Conservation (phyloP, 2,888 invertebrate genomes). For the Bruchidius siliquastri region DNA sequence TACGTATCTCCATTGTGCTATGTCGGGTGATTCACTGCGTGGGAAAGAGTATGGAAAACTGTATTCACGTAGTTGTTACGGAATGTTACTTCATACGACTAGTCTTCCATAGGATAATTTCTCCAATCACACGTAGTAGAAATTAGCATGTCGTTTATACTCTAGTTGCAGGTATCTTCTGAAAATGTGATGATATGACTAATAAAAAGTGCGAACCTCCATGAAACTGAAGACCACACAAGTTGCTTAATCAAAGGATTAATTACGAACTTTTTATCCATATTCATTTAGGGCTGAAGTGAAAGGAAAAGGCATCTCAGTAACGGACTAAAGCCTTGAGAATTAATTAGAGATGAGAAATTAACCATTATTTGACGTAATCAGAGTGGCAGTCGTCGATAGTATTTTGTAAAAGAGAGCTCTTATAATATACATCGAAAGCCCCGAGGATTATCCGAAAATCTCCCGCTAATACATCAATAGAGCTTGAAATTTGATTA, state of each 20-base stretch:
- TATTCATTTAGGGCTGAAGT: neutral
- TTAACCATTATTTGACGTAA: slow-evolving; percentile 18
- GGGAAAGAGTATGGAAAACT: no score
- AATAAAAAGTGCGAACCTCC: neutral
- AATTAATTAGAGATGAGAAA: slow-evolving; percentile 23
- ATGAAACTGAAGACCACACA: neutral
- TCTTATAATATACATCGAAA: slow-evolving; percentile 29
- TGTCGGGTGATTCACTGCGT: no score
- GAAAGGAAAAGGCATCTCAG: neutral
- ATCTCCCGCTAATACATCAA: slow-evolving; percentile 46
- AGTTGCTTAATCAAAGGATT: neutral
- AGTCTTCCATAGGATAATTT: no score
- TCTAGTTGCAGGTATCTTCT: no score
- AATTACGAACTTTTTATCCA: neutral
- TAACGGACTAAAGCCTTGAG: neutral
- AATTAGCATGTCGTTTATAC: no score
- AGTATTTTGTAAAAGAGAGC: slow-evolving; percentile 21
- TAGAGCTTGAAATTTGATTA: slow-evolving; percentile 47
- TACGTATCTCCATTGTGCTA: no score
- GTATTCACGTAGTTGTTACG: no score
- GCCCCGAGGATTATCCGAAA: slow-evolving; percentile 40
- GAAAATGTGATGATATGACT: no score
- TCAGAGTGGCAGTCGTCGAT: slow-evolving; percentile 13
- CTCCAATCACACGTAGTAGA: no score
- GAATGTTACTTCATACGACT: no score